Conservation (phyloP, 30 jellyfish, hydroid and myxozoan genomes). For the Hydractinia symbiolongicarpus region DNA sequence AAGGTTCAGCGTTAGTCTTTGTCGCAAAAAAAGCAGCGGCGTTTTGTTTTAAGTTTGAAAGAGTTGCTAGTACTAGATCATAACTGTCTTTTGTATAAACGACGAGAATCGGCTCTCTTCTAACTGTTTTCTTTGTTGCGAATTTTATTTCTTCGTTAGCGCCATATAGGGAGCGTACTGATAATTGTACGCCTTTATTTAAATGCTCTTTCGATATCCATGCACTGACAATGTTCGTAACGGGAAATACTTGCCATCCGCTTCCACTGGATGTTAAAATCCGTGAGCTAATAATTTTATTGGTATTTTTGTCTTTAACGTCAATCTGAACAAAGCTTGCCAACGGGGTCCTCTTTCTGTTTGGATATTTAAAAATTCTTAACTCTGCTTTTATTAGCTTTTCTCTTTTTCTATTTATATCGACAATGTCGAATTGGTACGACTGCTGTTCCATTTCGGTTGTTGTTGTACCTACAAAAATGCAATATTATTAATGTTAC, state of each 20-base stretch:
- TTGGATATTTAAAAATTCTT: not conserved
- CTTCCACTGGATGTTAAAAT: not conserved
- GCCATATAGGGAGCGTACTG: not conserved
- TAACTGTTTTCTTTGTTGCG: not conserved
- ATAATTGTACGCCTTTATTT: not conserved
- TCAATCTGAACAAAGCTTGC: not conserved
- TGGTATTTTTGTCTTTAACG: not conserved
- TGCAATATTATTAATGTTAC: too few relatives aligned
- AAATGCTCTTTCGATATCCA: not conserved
- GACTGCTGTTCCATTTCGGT: not conserved
- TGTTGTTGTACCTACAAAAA: not conserved
- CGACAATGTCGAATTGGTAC: not conserved
- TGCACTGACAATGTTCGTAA: not conserved
- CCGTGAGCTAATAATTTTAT: not conserved
- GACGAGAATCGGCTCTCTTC: not conserved
- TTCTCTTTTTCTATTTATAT: not conserved
- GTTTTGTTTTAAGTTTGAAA: not conserved
- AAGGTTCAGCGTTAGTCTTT: not conserved
- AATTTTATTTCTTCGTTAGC: not conserved
- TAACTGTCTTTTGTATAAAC: not conserved
- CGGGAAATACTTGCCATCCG: conserved; percentile 8
- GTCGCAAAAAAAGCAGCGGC: not conserved
- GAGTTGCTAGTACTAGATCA: not conserved
- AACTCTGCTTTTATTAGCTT: not conserved
- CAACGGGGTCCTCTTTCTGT: not conserved